A percentile compares a stretch with the other conserved stretches of the same genome.
phyloP scores from a whole-genome alignment of 2,888 invertebrate genomes.

The Drosophila anomalata region DNA sequence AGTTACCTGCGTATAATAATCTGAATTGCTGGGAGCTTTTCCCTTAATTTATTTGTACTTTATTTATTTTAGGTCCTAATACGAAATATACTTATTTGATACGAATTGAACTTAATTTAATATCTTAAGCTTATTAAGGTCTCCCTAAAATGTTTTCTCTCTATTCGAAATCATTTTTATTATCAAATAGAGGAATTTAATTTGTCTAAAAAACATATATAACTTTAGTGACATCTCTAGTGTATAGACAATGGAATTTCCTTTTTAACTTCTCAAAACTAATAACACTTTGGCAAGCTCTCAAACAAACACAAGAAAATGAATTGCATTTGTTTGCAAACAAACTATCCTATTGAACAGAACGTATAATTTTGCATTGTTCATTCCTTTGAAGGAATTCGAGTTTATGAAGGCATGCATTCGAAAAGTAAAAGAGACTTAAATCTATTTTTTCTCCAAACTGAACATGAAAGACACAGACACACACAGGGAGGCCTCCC shows the following conservation, averaged over 20 bases:
- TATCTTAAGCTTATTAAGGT: background rate
- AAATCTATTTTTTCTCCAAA: constrained; percentile 18
- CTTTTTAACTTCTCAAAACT: background rate
- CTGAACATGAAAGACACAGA: constrained; percentile 12
- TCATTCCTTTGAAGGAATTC: background rate
- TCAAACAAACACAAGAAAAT: background rate
- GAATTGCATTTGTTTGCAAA: background rate
- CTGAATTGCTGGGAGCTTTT: background rate
- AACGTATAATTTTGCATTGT: background rate
- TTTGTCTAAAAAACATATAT: too few relatives aligned
- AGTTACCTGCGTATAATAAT: background rate
- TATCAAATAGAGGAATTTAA: background rate
- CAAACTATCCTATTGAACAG: too few relatives aligned
- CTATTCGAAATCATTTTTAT: background rate
- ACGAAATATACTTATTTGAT: background rate
- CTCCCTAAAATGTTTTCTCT: background rate
- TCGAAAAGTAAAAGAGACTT: background rate
- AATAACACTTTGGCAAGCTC: background rate
- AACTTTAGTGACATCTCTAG: background rate
- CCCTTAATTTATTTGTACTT: background rate
- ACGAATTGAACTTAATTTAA: background rate
- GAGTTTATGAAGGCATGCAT: constrained; percentile 8
- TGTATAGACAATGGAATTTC: background rate
- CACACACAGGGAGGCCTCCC: background rate
- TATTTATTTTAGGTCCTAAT: background rate